Base-by-base conservation (phyloP, 2,113 vertebrate genomes). In the Sakesphorus luctuosus region DNA sequence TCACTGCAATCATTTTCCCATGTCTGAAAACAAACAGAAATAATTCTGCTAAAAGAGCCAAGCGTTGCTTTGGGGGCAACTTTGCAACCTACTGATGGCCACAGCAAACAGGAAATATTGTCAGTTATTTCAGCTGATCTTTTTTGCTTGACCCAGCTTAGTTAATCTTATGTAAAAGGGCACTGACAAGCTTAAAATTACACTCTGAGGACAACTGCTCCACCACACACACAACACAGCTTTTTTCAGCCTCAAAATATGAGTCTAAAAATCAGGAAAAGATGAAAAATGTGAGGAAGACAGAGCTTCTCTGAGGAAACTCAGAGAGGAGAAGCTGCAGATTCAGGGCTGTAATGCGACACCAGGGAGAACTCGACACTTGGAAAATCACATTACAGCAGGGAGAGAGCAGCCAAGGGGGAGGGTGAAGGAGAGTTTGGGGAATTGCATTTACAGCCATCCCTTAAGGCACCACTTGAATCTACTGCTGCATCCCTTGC, bases 311-410 rank as follows among this genome's bases (percentile, higher is more conserved):
- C 35, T 0, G 4, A 93, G 72, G 67, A 73, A 83, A 43, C 12
- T 53, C 38, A 13, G 76, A 82, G 56, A 62, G 72, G 82, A 81
- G 84, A 68, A 76, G 89, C 87, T 73, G 81, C 78, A 83, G 59
- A 85, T 9, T 59, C 58, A 53, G 71, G 44, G 78, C 62, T 94
- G 93, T 93, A 96, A 97, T 13, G 74, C 2, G 89, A 93, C 87
- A 95, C 95, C 87, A 66, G 67, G 65, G 74, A 25, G 28, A 96
- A 95, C 55, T 72, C 77, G 7, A 87, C 69, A 55, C 81, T 94
- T 71, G 74, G 91, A 94, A 97, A 95, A 94, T 89, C 91, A 63
- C 91, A 83, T 96, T 96, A 91, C 61, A 79, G 91, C 87, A 58
- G 25, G 62, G 67, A 89, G 88, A 76, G 61, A 90, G 84, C 6